phyloP scores from a whole-genome alignment of 1,140 invertebrate species.

The Bombus haemorrhoidalis region DNA sequence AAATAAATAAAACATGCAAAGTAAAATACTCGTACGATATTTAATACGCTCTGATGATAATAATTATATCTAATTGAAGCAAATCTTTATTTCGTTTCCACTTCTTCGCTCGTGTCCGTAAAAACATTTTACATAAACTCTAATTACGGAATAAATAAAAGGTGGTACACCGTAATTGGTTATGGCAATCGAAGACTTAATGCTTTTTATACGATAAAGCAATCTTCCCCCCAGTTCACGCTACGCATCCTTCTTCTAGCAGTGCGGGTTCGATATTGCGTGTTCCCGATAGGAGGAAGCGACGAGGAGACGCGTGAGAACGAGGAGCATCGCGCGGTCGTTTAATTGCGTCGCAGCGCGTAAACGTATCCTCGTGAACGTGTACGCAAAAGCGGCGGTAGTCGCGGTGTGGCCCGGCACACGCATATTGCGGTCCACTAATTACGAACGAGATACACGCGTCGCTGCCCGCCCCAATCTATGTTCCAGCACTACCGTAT shows the following conservation, averaged over 20 bases:
- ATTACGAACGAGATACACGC: slow-evolving; percentile 60
- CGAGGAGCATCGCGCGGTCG: slow-evolving; percentile 18
- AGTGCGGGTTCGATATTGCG: not conserved
- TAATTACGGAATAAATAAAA: no score
- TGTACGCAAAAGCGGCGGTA: slow-evolving; percentile 14
- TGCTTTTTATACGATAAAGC: no score
- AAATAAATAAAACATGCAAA: no score
- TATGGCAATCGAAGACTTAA: not conserved
- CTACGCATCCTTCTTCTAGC: no score
- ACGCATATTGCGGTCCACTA: slow-evolving; percentile 48
- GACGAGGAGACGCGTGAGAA: slow-evolving; percentile 53
- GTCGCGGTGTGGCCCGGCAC: not conserved
- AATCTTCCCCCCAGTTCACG: not conserved
- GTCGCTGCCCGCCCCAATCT: not conserved
- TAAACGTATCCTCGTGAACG: slow-evolving; percentile 40
- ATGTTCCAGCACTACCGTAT: slow-evolving; percentile 4
- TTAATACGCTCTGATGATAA: no score
- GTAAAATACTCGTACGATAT: no score
- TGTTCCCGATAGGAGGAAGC: not conserved
- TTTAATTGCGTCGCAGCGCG: slow-evolving; percentile 63
- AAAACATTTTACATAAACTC: no score
- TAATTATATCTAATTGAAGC: no score
- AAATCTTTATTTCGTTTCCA: no score
- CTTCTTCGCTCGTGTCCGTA: no score
- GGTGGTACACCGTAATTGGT: no score